A percentile compares a stretch with the other conserved stretches of the same genome.
Conservation (phyloP, 2,113 vertebrate species). For the Microcebus murinus region DNA sequence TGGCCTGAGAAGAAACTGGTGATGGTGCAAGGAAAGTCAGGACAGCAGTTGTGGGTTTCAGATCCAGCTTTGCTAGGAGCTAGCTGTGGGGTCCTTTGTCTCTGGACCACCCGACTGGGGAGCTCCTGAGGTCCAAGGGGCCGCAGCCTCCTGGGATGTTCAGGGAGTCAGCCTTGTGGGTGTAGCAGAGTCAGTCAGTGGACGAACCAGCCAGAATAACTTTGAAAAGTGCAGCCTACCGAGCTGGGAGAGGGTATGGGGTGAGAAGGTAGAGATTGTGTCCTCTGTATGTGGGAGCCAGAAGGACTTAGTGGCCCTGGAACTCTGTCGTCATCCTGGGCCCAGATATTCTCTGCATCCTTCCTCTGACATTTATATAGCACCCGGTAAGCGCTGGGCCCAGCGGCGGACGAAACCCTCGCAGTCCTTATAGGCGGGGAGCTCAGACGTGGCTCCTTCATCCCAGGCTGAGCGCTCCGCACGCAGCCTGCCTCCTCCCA, state of each 20-base stretch:
- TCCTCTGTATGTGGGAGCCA: not conserved
- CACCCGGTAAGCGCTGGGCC: not conserved
- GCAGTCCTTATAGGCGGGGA: not conserved
- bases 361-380: too few species aligned
- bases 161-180: not conserved
- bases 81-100: not conserved
- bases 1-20: not conserved
- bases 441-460: not conserved
- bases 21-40: not conserved
- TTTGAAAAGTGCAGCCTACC: not conserved
- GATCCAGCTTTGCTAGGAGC: not conserved
- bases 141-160: not conserved
- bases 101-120: not conserved
- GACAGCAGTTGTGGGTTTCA: not conserved
- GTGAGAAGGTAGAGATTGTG: not conserved
- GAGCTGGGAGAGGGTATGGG: not conserved
- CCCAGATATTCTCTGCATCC: not conserved
- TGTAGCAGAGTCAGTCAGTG: not conserved
- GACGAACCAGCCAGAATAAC: not conserved
- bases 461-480: fast-evolving
- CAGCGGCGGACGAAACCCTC: not conserved
- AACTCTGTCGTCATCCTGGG: not conserved
- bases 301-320: not conserved
- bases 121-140: not conserved
- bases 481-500: not conserved